A percentile compares a stretch with the other conserved stretches of the same genome.
Evolutionary conservation across 2,113 vertebrate genomes (phyloP).

Genomic region (Lasiurus borealis): DNA sequence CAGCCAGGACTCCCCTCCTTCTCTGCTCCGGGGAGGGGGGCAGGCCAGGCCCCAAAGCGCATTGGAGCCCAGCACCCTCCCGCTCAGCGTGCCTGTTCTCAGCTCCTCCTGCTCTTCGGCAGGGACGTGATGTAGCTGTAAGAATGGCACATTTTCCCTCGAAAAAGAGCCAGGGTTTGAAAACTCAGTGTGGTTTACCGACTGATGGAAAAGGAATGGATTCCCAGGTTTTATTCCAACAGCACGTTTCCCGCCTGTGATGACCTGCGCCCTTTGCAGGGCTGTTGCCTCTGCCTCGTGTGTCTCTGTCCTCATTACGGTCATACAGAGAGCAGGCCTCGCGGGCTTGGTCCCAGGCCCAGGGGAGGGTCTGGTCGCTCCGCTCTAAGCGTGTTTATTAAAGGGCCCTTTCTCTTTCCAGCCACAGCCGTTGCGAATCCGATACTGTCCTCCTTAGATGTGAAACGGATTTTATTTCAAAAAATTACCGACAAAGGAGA

Average conservation of each 20-base stretch:
- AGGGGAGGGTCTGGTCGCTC: background rate
- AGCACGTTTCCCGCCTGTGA: background rate
- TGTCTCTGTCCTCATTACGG: background rate
- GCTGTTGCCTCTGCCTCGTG: background rate
- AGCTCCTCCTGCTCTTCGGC: background rate
- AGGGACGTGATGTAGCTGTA: background rate
- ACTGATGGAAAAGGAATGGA: background rate
- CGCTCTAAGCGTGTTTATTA: background rate
- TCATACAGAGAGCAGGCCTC: background rate
- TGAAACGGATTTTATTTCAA: slow-evolving; percentile 81
- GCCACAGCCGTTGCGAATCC: slow-evolving; percentile 75
- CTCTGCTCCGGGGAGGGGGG: no score
- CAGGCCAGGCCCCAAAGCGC: no score
- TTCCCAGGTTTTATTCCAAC: background rate
- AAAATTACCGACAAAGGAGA: slow-evolving; percentile 77
- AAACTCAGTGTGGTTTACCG: background rate
- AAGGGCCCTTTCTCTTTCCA: slow-evolving; percentile 69
- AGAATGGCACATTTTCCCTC: background rate
- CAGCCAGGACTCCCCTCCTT: background rate
- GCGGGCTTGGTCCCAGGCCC: background rate
- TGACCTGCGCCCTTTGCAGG: background rate
- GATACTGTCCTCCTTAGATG: slow-evolving; percentile 65
- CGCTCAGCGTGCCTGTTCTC: background rate
- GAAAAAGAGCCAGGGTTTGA: background rate
- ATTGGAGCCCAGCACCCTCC: no score